A percentile compares a stretch with the other conserved stretches of the same genome.
Conservation (phyloP, 2,113 vertebrate genomes). For the Rissa tridactyla region DNA sequence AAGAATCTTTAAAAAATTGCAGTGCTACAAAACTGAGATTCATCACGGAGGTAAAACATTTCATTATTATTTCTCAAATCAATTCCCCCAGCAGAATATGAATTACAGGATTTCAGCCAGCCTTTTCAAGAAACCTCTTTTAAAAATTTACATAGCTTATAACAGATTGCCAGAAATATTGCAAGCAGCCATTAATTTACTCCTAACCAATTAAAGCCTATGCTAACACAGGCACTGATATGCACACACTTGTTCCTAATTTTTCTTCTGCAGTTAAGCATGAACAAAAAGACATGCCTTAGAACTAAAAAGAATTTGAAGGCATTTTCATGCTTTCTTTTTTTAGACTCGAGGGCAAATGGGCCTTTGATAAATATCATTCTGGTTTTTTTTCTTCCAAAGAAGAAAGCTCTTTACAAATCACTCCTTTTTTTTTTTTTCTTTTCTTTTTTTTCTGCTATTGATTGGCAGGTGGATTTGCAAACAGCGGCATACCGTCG, state of each 20-base stretch:
- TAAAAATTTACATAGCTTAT: slow-evolving; percentile 75
- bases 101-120: slow-evolving; percentile 75
- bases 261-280: slow-evolving; percentile 70
- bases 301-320: slow-evolving; percentile 47
- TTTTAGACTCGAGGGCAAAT: slow-evolving; percentile 16
- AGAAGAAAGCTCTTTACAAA: not conserved
- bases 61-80: slow-evolving; percentile 73
- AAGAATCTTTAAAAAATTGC: slow-evolving; percentile 53
- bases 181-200: slow-evolving; percentile 74
- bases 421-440: not conserved
- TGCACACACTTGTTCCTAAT: slow-evolving; percentile 62
- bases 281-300: slow-evolving; percentile 44
- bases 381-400: not conserved
- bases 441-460: not conserved
- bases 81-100: slow-evolving; percentile 68
- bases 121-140: slow-evolving; percentile 73
- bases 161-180: slow-evolving; percentile 76
- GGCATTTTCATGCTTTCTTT: slow-evolving; percentile 7
- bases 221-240: slow-evolving; percentile 71
- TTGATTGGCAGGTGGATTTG: slow-evolving; percentile 21
- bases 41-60: slow-evolving; percentile 69
- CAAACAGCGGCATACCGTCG: not conserved
- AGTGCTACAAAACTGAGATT: slow-evolving; percentile 61
- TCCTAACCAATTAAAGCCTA: slow-evolving; percentile 72
- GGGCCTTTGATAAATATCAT: slow-evolving; percentile 23